These are phyloP conservation scores for Pristionchus japonicus DNA, from an alignment of 2,888 invertebrate genomes.

Conservation along the genomic window DNA sequence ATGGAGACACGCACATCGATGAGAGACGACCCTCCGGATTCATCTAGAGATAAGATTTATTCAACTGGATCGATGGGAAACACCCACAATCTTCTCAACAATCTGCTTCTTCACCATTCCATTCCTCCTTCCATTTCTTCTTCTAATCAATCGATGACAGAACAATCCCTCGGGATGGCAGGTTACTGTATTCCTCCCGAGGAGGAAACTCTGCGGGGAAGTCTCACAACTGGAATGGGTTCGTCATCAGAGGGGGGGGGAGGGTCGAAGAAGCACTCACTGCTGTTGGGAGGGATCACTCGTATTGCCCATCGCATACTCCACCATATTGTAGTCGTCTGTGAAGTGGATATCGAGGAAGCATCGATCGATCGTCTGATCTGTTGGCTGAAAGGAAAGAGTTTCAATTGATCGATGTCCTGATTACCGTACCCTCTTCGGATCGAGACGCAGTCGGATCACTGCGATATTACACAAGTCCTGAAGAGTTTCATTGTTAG, in stretches of 20 bases:
- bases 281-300: not conserved
- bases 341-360: not conserved
- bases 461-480: not conserved
- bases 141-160: not conserved
- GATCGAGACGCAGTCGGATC: not conserved
- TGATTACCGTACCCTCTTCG: not conserved
- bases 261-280: not conserved
- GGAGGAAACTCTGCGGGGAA: not conserved
- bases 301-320: not conserved
- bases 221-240: not conserved
- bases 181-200: not conserved
- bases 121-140: not conserved
- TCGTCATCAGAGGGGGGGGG: not conserved
- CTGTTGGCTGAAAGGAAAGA: not conserved
- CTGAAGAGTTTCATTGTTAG: not conserved
- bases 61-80: not conserved
- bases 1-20: slow-evolving; percentile 1
- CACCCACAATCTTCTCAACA: not conserved
- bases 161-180: slow-evolving; percentile 20
- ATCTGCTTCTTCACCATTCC: not conserved
- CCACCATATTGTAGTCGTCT: not conserved
- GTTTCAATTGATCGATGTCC: not conserved
- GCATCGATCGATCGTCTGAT: not conserved
- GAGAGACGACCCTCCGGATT: not conserved
- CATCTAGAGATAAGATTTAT: not conserved